Base-by-base conservation (phyloP, 2,888 invertebrate species). In the Aspidapion aeneum region DNA sequence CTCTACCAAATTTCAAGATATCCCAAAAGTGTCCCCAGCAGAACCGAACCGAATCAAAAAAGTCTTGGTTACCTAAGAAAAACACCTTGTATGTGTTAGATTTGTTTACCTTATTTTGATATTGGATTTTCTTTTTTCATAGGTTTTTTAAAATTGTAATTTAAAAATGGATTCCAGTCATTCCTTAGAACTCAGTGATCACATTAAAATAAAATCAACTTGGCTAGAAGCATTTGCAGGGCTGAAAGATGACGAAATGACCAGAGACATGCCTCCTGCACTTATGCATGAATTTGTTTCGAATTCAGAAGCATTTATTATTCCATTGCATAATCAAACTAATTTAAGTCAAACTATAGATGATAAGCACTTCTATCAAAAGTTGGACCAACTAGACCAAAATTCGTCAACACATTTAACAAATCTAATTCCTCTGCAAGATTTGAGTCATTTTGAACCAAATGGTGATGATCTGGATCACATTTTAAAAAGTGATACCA, bases 381-480 rank as follows among this genome's bases (percentile, higher is more conserved):
- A n/a, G n/a, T n/a, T n/a, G n/a, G n/a, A n/a, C n/a, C n/a, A n/a
- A n/a, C 12, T 35, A 7, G 3, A 3, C 12, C 35, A 35, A 35
- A 35, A 35, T 12, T 35, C 35, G 5, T n/a, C n/a, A n/a, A n/a
- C n/a, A n/a, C n/a, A n/a, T n/a, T n/a, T n/a, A n/a, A 35, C 35
- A 12, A 35, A 35, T 12, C 12, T 35, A 35, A 7, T 12, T 7
- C 35, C 3, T 12, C 35, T 35, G 35, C 5, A 35, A 3, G 12
- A 35, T 35, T 35, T 12, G 12, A 12, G 12, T 35, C 35, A 12
- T 35, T 35, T 35, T 35, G 35, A 35, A 35, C 35, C 3, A 35
- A 35, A 35, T 12, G 3, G 5, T 7, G 72, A 72, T 12, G 70
- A 71, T 55, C 63, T 60, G 50, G 66, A 67, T 56, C 58, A 65